A percentile compares a stretch with the other conserved stretches of the same genome.
Conservation (phyloP, 2,797 vertebrate genomes). For the Molossus molossus region DNA sequence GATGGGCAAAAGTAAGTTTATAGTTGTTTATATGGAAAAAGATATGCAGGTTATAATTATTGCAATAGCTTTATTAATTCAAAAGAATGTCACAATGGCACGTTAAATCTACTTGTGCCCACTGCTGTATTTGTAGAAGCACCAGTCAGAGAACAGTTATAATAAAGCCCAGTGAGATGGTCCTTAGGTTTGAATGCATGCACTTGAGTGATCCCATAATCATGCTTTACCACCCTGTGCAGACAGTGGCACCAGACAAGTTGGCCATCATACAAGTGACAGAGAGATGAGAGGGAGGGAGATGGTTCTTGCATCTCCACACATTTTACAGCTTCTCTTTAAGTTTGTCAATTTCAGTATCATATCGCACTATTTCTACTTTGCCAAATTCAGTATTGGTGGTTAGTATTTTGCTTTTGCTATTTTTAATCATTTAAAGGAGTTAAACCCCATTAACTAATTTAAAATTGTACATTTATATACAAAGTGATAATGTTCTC, state of each 20-base stretch:
- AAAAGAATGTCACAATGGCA: background rate
- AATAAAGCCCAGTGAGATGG: background rate
- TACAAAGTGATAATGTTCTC: background rate
- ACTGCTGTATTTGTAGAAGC: background rate
- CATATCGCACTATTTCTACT: background rate
- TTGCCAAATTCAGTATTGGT: background rate
- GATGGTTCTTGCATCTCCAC: background rate
- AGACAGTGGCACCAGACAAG: background rate
- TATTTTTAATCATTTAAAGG: conserved; percentile 32
- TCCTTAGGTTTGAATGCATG: background rate
- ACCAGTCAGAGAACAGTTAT: background rate
- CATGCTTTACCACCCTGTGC: background rate
- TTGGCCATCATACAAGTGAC: background rate
- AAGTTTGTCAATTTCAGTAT: background rate
- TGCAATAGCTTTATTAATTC: background rate
- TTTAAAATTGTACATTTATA: background rate
- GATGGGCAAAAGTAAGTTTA: background rate
- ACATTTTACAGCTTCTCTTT: background rate
- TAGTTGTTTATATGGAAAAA: background rate
- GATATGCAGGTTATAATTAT: background rate
- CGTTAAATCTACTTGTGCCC: background rate
- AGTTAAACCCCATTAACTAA: background rate
- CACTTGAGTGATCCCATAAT: background rate
- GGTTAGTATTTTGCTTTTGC: background rate
- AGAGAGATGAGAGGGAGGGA: background rate